phyloP scores from a whole-genome alignment of 2,113 vertebrate species.

The Sander lucioperca region DNA sequence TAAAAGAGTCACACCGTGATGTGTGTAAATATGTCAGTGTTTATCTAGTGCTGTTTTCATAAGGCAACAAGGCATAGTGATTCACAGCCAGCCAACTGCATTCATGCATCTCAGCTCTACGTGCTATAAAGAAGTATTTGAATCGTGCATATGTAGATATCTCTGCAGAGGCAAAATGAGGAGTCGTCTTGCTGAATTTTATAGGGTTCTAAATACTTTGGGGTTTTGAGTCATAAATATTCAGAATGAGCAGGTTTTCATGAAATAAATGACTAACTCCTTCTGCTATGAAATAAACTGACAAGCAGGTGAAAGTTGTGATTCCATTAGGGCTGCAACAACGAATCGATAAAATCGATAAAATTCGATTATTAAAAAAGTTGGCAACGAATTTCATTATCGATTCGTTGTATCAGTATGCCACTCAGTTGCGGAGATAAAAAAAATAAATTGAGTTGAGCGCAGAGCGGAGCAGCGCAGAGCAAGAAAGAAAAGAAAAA shows the following conservation, averaged over 20 bases:
- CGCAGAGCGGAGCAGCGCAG: too few species aligned
- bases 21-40: slow-evolving; percentile 73
- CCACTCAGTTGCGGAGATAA: too few species aligned
- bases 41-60: slow-evolving; percentile 55
- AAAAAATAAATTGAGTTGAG: too few species aligned
- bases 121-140: slow-evolving; percentile 5
- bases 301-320: background rate
- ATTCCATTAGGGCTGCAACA: too few species aligned
- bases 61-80: slow-evolving; percentile 46
- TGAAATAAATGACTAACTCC: background rate
- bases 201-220: slow-evolving; percentile 3
- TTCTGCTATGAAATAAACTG: background rate
- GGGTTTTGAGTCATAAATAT: slow-evolving; percentile 26
- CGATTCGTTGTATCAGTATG: too few species aligned
- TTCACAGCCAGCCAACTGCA: slow-evolving; percentile 46
- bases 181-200: slow-evolving; percentile 4
- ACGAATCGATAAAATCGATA: too few species aligned
- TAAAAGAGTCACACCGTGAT: slow-evolving; percentile 38
- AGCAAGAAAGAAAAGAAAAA: too few species aligned
- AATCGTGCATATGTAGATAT: slow-evolving; percentile 16
- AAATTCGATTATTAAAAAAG: too few species aligned
- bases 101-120: background rate
- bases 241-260: background rate
- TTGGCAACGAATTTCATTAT: too few species aligned
- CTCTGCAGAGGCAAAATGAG: slow-evolving; percentile 4